Conservation (phyloP, 2,888 invertebrate genomes). For the Conomelus anceps region DNA sequence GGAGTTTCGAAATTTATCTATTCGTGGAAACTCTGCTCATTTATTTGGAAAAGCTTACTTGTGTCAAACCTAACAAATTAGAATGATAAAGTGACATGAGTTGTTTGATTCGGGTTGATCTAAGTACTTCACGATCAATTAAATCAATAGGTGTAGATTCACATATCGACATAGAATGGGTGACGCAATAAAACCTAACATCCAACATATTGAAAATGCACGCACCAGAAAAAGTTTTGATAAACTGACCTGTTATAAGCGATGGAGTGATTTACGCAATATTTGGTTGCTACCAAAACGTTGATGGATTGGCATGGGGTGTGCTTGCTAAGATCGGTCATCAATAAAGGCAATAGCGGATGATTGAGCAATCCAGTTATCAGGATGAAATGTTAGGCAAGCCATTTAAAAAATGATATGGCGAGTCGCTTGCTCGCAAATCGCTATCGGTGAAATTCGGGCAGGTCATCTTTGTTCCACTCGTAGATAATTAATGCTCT, state of each 20-base stretch:
- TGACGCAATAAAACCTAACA: neutral
- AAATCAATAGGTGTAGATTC: neutral
- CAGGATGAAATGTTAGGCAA: neutral
- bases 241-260: neutral
- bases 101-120: too few species aligned
- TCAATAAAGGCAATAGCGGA: neutral
- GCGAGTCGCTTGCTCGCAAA: neutral
- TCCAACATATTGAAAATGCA: neutral
- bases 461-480: neutral
- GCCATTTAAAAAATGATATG: neutral
- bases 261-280: neutral
- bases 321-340: neutral
- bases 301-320: neutral
- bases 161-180: neutral
- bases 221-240: neutral
- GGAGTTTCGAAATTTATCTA: too few species aligned
- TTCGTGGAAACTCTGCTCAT: too few species aligned
- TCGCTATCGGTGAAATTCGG: neutral
- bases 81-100: too few species aligned
- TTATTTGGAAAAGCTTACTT: too few species aligned
- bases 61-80: too few species aligned
- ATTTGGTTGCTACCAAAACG: neutral
- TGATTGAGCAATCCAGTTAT: neutral
- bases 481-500: neutral
- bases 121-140: too few species aligned